phyloP scores from a whole-genome alignment of 2,888 invertebrate species.

The Harpagoxenus sublaevis region DNA sequence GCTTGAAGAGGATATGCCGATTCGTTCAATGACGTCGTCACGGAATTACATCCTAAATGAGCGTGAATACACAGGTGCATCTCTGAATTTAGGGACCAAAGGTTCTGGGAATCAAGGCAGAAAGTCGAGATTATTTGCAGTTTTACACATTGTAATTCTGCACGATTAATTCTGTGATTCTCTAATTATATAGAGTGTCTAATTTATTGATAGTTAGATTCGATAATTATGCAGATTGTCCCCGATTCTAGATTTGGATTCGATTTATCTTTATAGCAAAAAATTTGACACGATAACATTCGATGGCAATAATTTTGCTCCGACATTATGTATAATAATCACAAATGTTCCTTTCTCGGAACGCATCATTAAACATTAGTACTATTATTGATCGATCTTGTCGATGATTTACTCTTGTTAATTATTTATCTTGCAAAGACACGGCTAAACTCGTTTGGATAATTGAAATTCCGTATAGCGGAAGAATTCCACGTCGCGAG shows the following conservation, averaged over 20 bases:
- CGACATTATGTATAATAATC: slow-evolving; percentile 8
- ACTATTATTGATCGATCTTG: background rate
- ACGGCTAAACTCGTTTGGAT: background rate
- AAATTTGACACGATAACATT: slow-evolving; percentile 2
- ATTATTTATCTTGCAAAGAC: background rate
- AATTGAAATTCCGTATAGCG: slow-evolving; percentile 6
- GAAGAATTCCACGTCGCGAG: background rate
- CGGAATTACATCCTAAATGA: background rate
- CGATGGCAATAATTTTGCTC: background rate
- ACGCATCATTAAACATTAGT: background rate
- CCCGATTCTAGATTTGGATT: background rate
- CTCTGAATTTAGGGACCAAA: background rate
- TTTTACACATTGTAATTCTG: background rate
- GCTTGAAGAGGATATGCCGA: slow-evolving; percentile 34
- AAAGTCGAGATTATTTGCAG: background rate
- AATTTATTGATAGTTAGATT: background rate
- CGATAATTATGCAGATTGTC: background rate
- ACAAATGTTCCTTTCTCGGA: background rate
- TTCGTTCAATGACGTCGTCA: background rate
- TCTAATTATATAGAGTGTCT: background rate
- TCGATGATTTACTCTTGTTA: slow-evolving; percentile 8
- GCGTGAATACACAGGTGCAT: background rate
- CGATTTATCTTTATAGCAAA: background rate
- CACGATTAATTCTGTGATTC: background rate
- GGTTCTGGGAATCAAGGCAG: background rate